Percentiles rank a stretch among this genome's conserved stretches.
Evolutionary conservation across 2,113 vertebrate genomes (phyloP).

Genomic region (Planiliza haematocheilus): DNA sequence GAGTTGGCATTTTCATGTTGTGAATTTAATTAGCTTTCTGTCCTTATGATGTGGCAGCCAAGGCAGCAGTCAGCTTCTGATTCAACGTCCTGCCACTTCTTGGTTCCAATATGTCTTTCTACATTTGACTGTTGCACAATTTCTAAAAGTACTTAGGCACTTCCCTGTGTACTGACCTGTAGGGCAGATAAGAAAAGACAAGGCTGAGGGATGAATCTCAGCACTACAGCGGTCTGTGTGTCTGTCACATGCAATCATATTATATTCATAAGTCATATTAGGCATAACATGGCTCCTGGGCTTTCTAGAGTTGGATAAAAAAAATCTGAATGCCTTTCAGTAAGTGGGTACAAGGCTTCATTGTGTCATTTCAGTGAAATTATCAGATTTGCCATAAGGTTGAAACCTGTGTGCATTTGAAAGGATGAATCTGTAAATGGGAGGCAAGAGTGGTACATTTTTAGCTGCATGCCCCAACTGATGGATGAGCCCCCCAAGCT

Average conservation of each 20-base stretch:
- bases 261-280: slow-evolving; percentile 2
- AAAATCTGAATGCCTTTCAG: background rate
- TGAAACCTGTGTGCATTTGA: background rate
- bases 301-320: background rate
- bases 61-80: background rate
- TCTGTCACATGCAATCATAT: slow-evolving; percentile 14
- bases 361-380: slow-evolving; percentile 21
- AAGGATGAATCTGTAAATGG: background rate
- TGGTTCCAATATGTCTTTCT: background rate
- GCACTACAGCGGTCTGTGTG: background rate
- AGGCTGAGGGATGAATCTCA: background rate
- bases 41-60: background rate
- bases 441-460: slow-evolving; percentile 19
- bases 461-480: slow-evolving; percentile 45
- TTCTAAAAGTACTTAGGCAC: background rate
- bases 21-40: background rate
- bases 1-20: background rate
- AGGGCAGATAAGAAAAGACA: background rate
- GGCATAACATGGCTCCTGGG: slow-evolving; percentile 11
- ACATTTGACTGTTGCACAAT: background rate
- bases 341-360: background rate
- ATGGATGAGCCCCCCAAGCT: slow-evolving; percentile 71
- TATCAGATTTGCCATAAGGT: slow-evolving; percentile 4
- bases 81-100: background rate
- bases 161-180: slow-evolving; percentile 14